A percentile compares a stretch with the other conserved stretches of the same genome.
phyloP scores from a whole-genome alignment of 2,113 vertebrate species.

The Scomber colias region DNA sequence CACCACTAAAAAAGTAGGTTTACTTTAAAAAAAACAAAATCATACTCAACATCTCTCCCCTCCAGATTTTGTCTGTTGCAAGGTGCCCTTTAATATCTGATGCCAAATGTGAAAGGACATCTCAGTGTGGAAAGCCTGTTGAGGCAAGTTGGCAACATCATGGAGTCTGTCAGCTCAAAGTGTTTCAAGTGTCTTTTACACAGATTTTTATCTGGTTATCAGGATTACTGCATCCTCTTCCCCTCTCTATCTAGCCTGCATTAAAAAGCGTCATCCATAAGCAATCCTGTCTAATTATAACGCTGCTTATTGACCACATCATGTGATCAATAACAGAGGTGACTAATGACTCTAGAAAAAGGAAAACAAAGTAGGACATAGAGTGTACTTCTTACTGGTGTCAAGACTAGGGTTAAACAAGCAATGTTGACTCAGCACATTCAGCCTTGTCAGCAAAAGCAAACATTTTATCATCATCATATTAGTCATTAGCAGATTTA shows the following conservation, averaged over 20 bases:
- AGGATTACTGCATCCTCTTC: slow-evolving; percentile 1
- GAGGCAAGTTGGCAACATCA: slow-evolving; percentile 10
- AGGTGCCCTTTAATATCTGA: slow-evolving; percentile 4
- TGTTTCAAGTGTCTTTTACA: slow-evolving; percentile 46
- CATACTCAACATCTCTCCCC: not conserved
- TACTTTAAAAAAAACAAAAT: not conserved
- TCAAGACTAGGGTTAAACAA: slow-evolving; percentile 9
- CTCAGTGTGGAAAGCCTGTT: slow-evolving; percentile 3
- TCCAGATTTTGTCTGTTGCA: not conserved
- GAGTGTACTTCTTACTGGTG: not conserved
- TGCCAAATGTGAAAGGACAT: slow-evolving; percentile 9
- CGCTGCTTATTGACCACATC: not conserved
- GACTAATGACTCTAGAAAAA: not conserved
- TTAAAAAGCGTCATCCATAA: not conserved
- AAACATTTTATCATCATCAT: not conserved
- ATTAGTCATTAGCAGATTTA: slow-evolving; percentile 17
- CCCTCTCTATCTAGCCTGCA: not conserved
- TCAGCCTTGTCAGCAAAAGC: not conserved
- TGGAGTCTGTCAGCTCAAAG: slow-evolving; percentile 15
- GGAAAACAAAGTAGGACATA: slow-evolving; percentile 7
- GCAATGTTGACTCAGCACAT: slow-evolving; percentile 19
- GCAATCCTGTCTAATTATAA: not conserved
- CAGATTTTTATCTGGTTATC: slow-evolving; percentile 45
- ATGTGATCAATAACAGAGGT: not conserved
- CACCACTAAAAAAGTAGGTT: not conserved